Percentiles rank a stretch among this genome's conserved stretches.
Conservation (phyloP, 2,797 vertebrate genomes). For the Melanitta fusca region DNA sequence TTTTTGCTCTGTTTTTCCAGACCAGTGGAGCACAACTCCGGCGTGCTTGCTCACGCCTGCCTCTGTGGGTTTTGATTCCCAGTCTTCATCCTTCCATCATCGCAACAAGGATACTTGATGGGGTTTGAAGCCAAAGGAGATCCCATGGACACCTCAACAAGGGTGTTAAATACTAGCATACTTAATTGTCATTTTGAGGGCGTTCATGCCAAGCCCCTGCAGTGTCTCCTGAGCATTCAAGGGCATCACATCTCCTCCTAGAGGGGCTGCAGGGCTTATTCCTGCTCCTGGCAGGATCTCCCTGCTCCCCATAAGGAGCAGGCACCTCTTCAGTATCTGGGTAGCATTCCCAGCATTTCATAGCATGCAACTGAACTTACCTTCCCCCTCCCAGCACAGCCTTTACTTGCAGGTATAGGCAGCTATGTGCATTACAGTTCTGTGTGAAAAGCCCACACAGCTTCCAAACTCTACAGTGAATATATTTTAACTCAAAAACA, state of each 20-base stretch:
- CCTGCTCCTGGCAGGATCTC: background rate
- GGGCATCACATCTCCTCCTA: background rate
- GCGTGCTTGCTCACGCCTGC: background rate
- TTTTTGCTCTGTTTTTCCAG: background rate
- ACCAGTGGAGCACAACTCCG: background rate
- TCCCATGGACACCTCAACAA: background rate
- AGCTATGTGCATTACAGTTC: background rate
- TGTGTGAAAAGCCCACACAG: background rate
- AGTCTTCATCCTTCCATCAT: background rate
- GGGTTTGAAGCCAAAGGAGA: background rate
- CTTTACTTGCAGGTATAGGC: background rate
- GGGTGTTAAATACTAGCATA: background rate
- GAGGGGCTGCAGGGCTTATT: background rate
- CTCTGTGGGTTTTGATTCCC: background rate
- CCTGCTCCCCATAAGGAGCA: background rate
- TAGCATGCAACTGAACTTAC: background rate
- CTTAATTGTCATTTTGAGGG: background rate
- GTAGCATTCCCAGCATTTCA: background rate
- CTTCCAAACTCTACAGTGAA: background rate
- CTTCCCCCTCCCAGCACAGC: accelerated
- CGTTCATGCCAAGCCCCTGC: background rate
- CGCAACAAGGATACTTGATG: background rate
- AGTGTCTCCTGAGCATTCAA: background rate
- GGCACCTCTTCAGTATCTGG: background rate
- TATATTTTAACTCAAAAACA: background rate